These are phyloP conservation scores for Pecten maximus DNA, from an alignment of 2,888 invertebrate species.

Conservation along the genomic window DNA sequence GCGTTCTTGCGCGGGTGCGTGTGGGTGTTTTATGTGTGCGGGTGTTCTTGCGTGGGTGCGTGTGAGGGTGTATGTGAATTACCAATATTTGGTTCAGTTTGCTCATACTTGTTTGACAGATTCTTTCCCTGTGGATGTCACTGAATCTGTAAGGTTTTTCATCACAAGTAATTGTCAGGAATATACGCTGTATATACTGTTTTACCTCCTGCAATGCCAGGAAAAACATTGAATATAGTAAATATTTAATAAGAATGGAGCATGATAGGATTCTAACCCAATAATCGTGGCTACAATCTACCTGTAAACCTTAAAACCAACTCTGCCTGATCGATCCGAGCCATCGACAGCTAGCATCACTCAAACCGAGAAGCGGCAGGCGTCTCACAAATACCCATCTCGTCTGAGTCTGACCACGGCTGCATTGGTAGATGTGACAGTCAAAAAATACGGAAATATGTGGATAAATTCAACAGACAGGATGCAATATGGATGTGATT, in stretches of 20 bases:
- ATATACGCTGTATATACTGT: not conserved
- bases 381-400: not conserved
- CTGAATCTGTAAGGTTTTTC: not conserved
- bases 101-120: not conserved
- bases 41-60: no score
- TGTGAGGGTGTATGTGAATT: not conserved
- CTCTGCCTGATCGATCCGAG: not conserved
- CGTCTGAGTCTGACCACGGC: not conserved
- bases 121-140: not conserved
- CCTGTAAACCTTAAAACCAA: not conserved
- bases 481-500: not conserved
- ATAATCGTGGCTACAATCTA: not conserved
- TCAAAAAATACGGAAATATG: not conserved
- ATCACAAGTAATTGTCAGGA: not conserved
- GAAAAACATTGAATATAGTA: not conserved
- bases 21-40: not conserved
- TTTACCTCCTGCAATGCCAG: not conserved
- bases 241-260: slow-evolving; percentile 14
- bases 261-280: not conserved
- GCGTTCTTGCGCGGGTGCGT: no score
- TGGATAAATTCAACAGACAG: not conserved
- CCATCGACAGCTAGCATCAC: not conserved
- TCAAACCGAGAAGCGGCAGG: not conserved
- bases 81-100: not conserved
- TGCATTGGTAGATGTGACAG: not conserved